These are phyloP conservation scores for Drosophila emarginata DNA, from an alignment of 2,888 invertebrate species.

Conservation along the genomic window DNA sequence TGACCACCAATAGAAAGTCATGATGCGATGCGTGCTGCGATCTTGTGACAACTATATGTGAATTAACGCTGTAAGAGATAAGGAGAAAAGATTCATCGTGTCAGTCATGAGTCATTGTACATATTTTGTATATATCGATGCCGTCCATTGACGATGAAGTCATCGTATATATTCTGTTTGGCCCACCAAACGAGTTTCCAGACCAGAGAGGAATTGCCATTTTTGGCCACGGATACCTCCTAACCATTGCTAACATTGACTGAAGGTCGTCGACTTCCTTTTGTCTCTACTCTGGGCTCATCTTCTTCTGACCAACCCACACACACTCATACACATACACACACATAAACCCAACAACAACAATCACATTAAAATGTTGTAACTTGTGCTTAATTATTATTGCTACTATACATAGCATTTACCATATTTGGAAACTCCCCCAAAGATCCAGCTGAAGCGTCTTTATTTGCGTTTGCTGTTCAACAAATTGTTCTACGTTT, in stretches of 20 bases:
- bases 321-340: neutral
- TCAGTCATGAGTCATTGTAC: constrained; percentile 11
- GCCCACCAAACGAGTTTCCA: constrained; percentile 31
- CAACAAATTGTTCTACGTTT: neutral
- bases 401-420: neutral
- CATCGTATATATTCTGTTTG: constrained; percentile 31
- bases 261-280: constrained; percentile 36
- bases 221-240: constrained; percentile 23
- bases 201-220: constrained; percentile 21
- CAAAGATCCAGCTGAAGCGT: neutral
- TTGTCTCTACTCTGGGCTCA: neutral
- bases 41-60: constrained; percentile 50
- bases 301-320: neutral
- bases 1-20: constrained; percentile 94
- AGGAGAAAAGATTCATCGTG: constrained; percentile 31
- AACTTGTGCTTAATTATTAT: constrained; percentile 5
- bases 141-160: constrained; percentile 25
- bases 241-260: neutral
- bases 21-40: constrained; percentile 83
- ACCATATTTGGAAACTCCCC: neutral
- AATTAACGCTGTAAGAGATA: constrained; percentile 28
- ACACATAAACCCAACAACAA: neutral
- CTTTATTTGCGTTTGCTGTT: constrained; percentile 3
- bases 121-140: constrained; percentile 13
- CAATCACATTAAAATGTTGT: neutral